phyloP scores from a whole-genome alignment of 2,797 vertebrate genomes.

The Leucoraja ocellata region DNA sequence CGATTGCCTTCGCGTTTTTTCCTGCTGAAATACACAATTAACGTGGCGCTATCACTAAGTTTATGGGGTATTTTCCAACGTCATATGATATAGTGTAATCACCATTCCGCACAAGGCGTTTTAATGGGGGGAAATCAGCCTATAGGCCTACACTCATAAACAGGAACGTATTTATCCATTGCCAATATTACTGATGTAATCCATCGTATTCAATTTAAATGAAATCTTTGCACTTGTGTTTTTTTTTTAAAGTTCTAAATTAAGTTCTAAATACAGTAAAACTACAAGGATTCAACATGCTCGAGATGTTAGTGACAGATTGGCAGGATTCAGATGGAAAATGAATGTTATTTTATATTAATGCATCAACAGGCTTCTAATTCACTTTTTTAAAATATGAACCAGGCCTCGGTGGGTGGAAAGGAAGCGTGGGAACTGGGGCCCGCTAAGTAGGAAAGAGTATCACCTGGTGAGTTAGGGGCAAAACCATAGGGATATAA shows the following conservation, averaged over 20 bases:
- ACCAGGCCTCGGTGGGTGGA: too few relatives aligned
- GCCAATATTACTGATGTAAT: not conserved
- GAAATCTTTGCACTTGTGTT: not conserved
- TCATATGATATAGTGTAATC: not conserved
- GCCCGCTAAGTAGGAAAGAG: too few relatives aligned
- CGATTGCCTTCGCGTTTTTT: not conserved
- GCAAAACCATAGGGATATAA: too few relatives aligned
- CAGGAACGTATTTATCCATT: not conserved
- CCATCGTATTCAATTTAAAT: not conserved
- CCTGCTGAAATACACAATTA: not conserved
- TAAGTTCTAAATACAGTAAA: not conserved
- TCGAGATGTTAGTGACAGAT: too few relatives aligned
- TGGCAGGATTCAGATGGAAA: too few relatives aligned
- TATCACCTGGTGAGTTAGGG: too few relatives aligned
- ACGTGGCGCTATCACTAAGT: not conserved
- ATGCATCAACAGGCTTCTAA: too few relatives aligned
- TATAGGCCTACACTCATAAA: not conserved
- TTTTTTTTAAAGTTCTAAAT: too few relatives aligned
- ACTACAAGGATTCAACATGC: too few relatives aligned
- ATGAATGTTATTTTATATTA: too few relatives aligned
- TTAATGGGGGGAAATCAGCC: not conserved
- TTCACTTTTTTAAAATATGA: too few relatives aligned
- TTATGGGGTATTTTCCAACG: not conserved
- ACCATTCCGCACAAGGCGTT: not conserved
- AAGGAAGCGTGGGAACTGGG: too few relatives aligned